Base-by-base conservation (phyloP, 2,888 invertebrate species). In the Limnephilus marmoratus region DNA sequence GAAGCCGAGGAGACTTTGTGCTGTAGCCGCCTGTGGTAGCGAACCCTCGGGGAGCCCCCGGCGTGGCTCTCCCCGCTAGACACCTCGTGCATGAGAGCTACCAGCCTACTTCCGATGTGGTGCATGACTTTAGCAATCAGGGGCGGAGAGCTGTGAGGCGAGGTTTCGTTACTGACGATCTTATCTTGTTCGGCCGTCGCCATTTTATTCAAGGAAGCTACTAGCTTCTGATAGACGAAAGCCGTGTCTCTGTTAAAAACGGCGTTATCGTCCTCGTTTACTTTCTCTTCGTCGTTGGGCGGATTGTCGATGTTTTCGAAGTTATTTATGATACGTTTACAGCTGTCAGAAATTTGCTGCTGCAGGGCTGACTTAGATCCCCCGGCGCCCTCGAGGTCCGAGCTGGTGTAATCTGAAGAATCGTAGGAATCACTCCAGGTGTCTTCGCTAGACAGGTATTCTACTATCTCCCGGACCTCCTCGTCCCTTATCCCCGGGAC, bases 341-440 rank as follows among this genome's bases (percentile, higher is more conserved):
- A 98, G 94, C 98, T 98, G 93, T 98, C 98, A 0, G 98, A 98
- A 94, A 98, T 98, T 95, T 98, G 98, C 94, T 98, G 98, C 94
- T 98, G 97, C 18, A 98, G 95, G 0, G 97, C 98, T 0, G 97
- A 97, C 94, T 98, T 97, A 89, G 97, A 96, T 4, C 96, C 96
- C 0, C 96, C 95, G 12, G 96, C 96, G 11, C 97, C 97, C 94
- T 98, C 98, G 90, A 98, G 95, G 95, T 99, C 98, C 0, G 98
- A 98, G 94, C 98, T 98, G 2, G 98, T 98, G 94, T 98, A 98
- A 95, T 99, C 98, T 0, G 98, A 98, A 4, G 98, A 98, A 95
- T 99, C 99, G 94, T 98, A 98, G 0, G 98, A 98, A 95, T 99
- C 99, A 94, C 98, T 98, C 98, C 98, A 98, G 5, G 98, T 98